Evolutionary conservation across 2,888 invertebrate species (phyloP).

Genomic region (Theristus sp.): DNA sequence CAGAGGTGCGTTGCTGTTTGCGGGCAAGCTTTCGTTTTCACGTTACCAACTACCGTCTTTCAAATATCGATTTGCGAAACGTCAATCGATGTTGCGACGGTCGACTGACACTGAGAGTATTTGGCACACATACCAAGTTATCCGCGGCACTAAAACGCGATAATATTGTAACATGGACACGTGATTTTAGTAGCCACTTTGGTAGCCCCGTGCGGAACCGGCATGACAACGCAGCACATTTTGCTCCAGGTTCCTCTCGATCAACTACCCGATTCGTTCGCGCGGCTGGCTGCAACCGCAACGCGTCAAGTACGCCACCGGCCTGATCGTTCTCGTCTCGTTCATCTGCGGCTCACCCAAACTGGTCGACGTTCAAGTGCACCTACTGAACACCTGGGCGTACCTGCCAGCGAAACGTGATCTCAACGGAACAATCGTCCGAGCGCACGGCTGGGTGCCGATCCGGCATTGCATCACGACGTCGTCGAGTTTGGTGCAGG

Average conservation of each 20-base stretch:
- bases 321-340: conserved; percentile 57
- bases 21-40: background rate
- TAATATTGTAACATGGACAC: too few relatives aligned
- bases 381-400: conserved; percentile 44
- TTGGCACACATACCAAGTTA: too few relatives aligned
- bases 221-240: background rate
- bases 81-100: too few relatives aligned
- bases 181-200: too few relatives aligned
- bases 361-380: conserved; percentile 52
- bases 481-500: conserved; percentile 10
- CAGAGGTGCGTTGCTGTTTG: conserved; percentile 44
- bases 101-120: too few relatives aligned
- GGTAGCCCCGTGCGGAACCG: too few relatives aligned
- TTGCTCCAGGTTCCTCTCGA: conserved; percentile 54
- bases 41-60: background rate
- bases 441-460: too few relatives aligned
- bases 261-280: conserved; percentile 74
- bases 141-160: too few relatives aligned
- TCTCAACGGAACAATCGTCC: too few relatives aligned
- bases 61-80: too few relatives aligned
- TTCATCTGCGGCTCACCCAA: conserved; percentile 61
- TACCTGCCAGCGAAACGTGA: too few relatives aligned
- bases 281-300: conserved; percentile 49
- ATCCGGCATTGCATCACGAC: background rate
- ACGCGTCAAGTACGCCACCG: conserved; percentile 45